These are phyloP conservation scores for Grallaria varia DNA, from an alignment of 2,113 vertebrate genomes.

Conservation along the genomic window DNA sequence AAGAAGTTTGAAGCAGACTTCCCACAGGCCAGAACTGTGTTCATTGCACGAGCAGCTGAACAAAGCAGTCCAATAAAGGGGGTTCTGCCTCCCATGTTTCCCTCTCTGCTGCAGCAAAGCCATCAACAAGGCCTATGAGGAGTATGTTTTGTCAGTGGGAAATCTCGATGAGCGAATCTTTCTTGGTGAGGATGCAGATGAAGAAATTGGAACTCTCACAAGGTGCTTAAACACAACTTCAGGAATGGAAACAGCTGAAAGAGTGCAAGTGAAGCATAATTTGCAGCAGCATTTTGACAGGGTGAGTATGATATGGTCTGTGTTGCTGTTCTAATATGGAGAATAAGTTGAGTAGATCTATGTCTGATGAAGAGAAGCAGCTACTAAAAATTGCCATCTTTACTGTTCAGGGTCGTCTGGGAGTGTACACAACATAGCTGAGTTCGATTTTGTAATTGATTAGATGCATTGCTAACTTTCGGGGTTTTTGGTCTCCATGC, in stretches of 20 bases:
- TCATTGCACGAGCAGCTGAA: neutral
- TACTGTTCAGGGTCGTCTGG: neutral
- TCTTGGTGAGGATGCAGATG: conserved; percentile 86
- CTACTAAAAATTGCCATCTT: neutral
- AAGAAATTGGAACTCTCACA: conserved; percentile 86
- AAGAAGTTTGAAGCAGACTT: neutral
- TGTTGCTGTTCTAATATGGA: neutral
- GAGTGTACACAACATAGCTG: neutral
- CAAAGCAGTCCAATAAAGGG: neutral
- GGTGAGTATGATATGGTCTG: conserved; percentile 17
- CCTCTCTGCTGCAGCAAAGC: conserved; percentile 75
- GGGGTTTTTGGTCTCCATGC: neutral
- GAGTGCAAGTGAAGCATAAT: conserved; percentile 72
- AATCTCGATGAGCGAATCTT: conserved; percentile 92
- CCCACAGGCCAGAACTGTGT: neutral
- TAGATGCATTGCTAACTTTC: neutral
- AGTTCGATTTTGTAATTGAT: neutral
- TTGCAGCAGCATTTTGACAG: conserved; percentile 80
- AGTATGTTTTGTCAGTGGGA: conserved; percentile 86
- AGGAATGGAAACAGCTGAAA: conserved; percentile 74
- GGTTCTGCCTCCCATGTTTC: neutral
- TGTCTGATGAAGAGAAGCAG: neutral
- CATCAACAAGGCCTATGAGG: conserved; percentile 90
- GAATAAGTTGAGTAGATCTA: neutral
- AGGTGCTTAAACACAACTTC: conserved; percentile 76